phyloP scores from a whole-genome alignment of 2,113 vertebrate genomes.

The Vireo altiloquus region DNA sequence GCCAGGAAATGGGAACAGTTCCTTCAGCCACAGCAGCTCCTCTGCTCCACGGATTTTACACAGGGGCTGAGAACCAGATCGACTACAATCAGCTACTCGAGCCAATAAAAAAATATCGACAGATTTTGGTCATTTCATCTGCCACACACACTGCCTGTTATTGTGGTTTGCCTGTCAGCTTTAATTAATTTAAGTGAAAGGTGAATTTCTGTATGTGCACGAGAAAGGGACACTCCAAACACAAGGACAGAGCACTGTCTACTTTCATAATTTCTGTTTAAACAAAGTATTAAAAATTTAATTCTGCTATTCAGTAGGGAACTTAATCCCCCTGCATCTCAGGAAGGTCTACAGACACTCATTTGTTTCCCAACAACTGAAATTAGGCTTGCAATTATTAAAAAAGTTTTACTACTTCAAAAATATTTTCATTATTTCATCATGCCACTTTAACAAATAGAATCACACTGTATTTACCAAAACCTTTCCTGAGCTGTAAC shows the following conservation, averaged over 20 bases:
- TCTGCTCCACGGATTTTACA: constrained; percentile 11
- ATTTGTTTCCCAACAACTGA: neutral
- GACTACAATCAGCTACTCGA: neutral
- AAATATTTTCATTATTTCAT: neutral
- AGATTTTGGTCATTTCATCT: neutral
- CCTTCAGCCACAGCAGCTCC: constrained; percentile 16
- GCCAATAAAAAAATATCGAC: neutral
- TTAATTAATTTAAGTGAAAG: constrained; percentile 37
- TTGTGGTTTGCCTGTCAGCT: neutral
- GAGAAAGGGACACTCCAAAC: neutral
- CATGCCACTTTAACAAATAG: neutral
- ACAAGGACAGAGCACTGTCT: neutral
- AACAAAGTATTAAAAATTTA: neutral
- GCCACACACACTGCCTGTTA: neutral
- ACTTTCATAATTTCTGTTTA: neutral
- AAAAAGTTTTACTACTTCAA: neutral
- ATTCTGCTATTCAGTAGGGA: neutral
- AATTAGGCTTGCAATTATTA: neutral
- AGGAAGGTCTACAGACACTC: neutral
- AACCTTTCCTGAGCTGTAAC: neutral
- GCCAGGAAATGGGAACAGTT: constrained; percentile 55
- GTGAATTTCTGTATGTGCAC: neutral
- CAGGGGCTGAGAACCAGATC: neutral
- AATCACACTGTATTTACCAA: neutral
- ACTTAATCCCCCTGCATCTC: neutral